Base-by-base conservation (phyloP, 2,888 invertebrate species). In the Trichogramma dendrolimi region DNA sequence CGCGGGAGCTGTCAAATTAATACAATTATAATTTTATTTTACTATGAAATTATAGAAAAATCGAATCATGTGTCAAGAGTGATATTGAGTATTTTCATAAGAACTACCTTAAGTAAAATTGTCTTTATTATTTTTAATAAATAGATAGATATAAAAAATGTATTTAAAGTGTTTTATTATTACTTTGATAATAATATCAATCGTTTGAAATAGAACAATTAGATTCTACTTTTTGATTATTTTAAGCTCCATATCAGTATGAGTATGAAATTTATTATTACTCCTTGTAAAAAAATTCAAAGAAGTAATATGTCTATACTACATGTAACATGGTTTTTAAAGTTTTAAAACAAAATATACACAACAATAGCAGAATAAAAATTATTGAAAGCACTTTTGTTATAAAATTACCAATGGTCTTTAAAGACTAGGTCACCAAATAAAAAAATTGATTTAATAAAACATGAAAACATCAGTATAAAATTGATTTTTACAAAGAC, bases 1-100 rank as follows among this genome's bases (percentile, higher is more conserved):
- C 81, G 71, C 76, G 76, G 64, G 83, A 84, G 39, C 43, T 69
- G 46, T 51, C 7, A 38, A 48, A 48, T n/a, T 43, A 4, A 51
- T 58, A 14, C 48, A 53, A 4, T 27, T 8, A 10, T 46, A 41
- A 7, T 14, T 4, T 10, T 7, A 14, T 53, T 53, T 42, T 43
- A 42, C 27, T 27, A 27, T 27, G 27, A 27, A 27, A 27, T 27
- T 27, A 27, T 27, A 27, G 27, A 27, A 27, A 27, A 27, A 27
- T 27, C 27, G 27, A 27, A 27, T 27, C 27, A 27, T 27, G 27
- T 27, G 27, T 27, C 27, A 27, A 27, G 27, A 27, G 27, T 27
- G 27, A 27, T 27, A 27, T 27, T 27, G 27, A 27, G 27, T 27
- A 27, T 27, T 27, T 27, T 27, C 27, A 27, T 27, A 27, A 27